These are phyloP conservation scores for Limnephilus lunatus DNA, from an alignment of 2,888 invertebrate species.

Conservation along the genomic window DNA sequence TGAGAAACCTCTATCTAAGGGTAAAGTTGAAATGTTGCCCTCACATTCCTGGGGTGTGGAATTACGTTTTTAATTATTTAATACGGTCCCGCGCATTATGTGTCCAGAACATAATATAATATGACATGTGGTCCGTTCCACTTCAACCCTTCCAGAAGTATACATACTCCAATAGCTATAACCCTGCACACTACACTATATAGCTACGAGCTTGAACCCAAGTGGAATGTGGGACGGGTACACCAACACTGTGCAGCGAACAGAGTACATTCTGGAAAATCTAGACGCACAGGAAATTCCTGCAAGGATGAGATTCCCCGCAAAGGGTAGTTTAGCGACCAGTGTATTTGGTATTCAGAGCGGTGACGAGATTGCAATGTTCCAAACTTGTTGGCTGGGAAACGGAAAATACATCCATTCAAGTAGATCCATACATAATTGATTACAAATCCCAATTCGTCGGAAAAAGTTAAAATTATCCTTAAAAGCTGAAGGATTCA, in stretches of 20 bases:
- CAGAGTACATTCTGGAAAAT: constrained; percentile 29
- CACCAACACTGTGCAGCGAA: background rate
- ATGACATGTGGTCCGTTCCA: constrained; percentile 7
- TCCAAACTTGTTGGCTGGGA: background rate
- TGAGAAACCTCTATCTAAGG: background rate
- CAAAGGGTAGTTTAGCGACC: background rate
- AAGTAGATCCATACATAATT: background rate
- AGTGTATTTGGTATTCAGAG: background rate
- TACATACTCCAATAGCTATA: background rate
- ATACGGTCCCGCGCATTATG: background rate
- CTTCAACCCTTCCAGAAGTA: background rate
- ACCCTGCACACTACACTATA: background rate
- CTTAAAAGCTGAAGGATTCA: background rate
- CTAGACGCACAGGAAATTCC: constrained; percentile 15
- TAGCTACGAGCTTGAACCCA: background rate
- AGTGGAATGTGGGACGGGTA: background rate
- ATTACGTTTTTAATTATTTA: background rate
- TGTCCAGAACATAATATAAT: background rate
- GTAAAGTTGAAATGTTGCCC: background rate
- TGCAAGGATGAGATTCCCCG: constrained; percentile 24
- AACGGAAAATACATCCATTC: background rate
- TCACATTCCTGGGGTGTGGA: background rate
- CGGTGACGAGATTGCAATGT: background rate
- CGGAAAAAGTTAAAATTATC: too few relatives aligned
- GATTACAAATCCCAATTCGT: too few relatives aligned